These are phyloP conservation scores for Labia minor DNA, from an alignment of 2,888 invertebrate species.

Conservation along the genomic window DNA sequence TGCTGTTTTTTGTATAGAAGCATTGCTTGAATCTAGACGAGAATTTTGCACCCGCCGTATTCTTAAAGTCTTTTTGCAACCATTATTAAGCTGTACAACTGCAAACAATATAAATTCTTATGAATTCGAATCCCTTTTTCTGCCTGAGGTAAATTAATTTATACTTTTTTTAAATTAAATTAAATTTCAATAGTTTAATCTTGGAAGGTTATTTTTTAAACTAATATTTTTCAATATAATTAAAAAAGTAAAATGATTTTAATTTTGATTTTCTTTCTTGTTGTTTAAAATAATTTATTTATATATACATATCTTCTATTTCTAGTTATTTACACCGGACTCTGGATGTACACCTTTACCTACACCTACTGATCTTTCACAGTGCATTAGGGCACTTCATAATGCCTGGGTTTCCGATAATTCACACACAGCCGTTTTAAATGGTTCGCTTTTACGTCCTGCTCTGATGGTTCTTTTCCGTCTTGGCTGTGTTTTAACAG, in stretches of 20 bases:
- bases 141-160: neutral
- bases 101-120: neutral
- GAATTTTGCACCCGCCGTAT: conserved; percentile 36
- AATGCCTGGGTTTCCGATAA: neutral
- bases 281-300: no score
- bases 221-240: no score
- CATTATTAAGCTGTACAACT: conserved; percentile 28
- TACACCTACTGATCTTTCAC: neutral
- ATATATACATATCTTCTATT: no score
- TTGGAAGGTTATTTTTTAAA: no score
- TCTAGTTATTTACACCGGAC: neutral
- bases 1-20: conserved; percentile 45
- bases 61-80: conserved; percentile 33
- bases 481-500: neutral
- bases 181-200: no score
- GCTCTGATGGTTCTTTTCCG: neutral
- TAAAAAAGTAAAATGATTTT: no score
- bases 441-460: neutral
- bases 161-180: neutral
- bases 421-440: neutral
- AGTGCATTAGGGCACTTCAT: neutral
- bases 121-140: neutral
- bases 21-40: conserved; percentile 42
- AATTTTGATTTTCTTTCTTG: no score
- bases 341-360: neutral